A percentile compares a stretch with the other conserved stretches of the same genome.
These are phyloP conservation scores for Ornithoptera priamus DNA, from an alignment of 2,888 invertebrate species.

Conservation along the genomic window DNA sequence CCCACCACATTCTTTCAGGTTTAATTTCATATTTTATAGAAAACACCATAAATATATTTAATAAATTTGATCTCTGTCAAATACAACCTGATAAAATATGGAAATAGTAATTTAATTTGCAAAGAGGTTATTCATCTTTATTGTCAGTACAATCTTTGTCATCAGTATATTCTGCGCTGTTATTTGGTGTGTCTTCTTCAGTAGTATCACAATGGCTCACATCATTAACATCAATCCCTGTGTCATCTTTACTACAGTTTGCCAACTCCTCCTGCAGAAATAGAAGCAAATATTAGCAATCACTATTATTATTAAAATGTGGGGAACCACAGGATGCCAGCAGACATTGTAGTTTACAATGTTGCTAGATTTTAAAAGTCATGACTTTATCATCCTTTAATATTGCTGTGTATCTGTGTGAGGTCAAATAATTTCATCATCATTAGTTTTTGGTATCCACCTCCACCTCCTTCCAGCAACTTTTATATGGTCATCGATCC, in stretches of 20 bases:
- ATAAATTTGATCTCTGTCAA: not conserved
- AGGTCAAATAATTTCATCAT: no score
- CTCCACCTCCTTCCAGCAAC: no score
- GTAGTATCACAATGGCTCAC: slow-evolving; percentile 70
- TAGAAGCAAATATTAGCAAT: not conserved
- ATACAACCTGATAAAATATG: not conserved
- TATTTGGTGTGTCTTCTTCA: slow-evolving; percentile 37
- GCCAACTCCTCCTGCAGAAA: slow-evolving; percentile 81
- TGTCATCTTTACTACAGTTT: slow-evolving; percentile 78
- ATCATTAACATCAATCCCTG: slow-evolving; percentile 75
- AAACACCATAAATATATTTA: not conserved
- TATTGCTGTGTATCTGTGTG: no score
- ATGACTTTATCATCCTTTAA: no score
- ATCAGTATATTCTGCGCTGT: slow-evolving; percentile 7
- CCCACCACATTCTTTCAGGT: not conserved
- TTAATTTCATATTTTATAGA: not conserved
- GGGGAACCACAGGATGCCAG: no score
- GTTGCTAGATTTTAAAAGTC: no score
- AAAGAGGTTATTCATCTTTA: slow-evolving; percentile 6
- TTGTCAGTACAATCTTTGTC: slow-evolving; percentile 10
- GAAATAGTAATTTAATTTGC: not conserved
- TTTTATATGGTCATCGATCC: no score
- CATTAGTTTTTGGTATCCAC: no score
- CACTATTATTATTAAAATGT: not conserved
- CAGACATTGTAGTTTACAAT: no score